These are phyloP conservation scores for Drosophila tani DNA, from an alignment of 1,140 invertebrate genomes.

Conservation along the genomic window DNA sequence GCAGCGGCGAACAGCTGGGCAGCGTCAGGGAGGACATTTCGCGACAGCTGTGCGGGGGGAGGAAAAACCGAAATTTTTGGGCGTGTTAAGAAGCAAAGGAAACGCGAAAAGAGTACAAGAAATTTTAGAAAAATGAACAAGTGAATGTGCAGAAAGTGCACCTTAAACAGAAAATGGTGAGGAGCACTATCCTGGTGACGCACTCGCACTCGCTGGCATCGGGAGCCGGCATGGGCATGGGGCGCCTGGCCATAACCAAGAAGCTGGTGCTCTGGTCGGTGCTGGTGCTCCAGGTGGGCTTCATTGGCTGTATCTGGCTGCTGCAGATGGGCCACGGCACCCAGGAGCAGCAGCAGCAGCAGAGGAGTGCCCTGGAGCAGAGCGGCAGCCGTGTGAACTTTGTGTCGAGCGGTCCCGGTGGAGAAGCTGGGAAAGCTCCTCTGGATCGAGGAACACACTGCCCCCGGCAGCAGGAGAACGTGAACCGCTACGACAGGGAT, in stretches of 20 bases:
- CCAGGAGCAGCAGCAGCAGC: constrained; percentile 42
- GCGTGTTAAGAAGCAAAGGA: constrained; percentile 59
- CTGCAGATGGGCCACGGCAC: constrained; percentile 51
- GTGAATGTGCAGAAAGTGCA: constrained; percentile 6
- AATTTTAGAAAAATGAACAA: constrained; percentile 24
- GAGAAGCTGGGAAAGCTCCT: neutral
- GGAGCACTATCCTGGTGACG: constrained; percentile 15
- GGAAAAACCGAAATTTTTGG: constrained; percentile 50
- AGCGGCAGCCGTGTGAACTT: constrained; percentile 51
- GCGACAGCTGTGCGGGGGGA: constrained; percentile 61
- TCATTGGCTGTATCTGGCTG: constrained; percentile 77
- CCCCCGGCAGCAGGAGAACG: constrained; percentile 50
- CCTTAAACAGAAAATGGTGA: constrained; percentile 45
- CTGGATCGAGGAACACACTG: constrained; percentile 19
- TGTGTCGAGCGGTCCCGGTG: constrained; percentile 12
- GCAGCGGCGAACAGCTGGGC: constrained; percentile 29
- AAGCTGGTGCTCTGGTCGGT: constrained; percentile 73
- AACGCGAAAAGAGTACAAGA: constrained; percentile 10
- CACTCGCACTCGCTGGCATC: constrained; percentile 11
- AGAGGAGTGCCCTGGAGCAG: constrained; percentile 10
- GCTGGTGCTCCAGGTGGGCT: constrained; percentile 68
- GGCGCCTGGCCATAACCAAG: constrained; percentile 65
- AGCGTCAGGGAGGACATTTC: constrained; percentile 16
- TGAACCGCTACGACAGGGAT: constrained; percentile 65
- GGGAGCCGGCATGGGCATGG: constrained; percentile 11